Percentiles rank a stretch among this genome's conserved stretches.
Conservation (phyloP, 2,113 vertebrate genomes). For the Prionailurus viverrinus region DNA sequence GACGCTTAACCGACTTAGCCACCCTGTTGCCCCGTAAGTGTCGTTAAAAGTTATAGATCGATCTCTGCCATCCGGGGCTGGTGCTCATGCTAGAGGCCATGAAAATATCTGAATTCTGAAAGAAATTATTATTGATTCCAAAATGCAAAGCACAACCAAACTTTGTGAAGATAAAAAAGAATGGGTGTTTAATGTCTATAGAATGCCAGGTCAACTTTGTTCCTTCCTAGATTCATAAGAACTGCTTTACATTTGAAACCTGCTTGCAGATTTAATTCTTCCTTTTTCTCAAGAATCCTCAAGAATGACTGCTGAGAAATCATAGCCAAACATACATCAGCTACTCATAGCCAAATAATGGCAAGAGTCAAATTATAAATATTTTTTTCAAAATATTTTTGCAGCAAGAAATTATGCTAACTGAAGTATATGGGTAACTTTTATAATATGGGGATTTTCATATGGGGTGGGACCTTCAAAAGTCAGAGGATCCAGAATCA, state of each 20-base stretch:
- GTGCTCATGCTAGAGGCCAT: background rate
- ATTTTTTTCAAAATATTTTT: slow-evolving; percentile 62
- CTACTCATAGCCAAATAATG: slow-evolving; percentile 54
- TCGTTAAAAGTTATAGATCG: background rate
- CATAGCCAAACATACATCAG: slow-evolving; percentile 33
- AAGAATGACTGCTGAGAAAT: slow-evolving; percentile 43
- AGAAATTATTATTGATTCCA: background rate
- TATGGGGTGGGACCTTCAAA: background rate
- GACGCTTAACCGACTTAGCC: no score
- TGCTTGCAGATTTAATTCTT: slow-evolving; percentile 16
- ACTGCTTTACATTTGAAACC: slow-evolving; percentile 52
- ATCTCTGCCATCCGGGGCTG: background rate
- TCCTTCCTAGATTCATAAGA: slow-evolving; percentile 32
- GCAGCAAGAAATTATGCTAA: slow-evolving; percentile 10
- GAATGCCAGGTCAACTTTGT: background rate
- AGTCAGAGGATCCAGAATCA: background rate
- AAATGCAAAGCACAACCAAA: background rate
- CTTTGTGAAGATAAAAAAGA: background rate
- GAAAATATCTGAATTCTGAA: slow-evolving; percentile 25
- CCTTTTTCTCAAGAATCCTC: slow-evolving; percentile 57
- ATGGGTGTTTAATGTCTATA: background rate
- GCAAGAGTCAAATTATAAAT: slow-evolving; percentile 64
- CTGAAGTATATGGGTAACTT: background rate
- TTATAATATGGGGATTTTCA: background rate
- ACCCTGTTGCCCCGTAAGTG: background rate